These are phyloP conservation scores for Drosophila falleni DNA, from an alignment of 2,888 invertebrate genomes.

Conservation along the genomic window DNA sequence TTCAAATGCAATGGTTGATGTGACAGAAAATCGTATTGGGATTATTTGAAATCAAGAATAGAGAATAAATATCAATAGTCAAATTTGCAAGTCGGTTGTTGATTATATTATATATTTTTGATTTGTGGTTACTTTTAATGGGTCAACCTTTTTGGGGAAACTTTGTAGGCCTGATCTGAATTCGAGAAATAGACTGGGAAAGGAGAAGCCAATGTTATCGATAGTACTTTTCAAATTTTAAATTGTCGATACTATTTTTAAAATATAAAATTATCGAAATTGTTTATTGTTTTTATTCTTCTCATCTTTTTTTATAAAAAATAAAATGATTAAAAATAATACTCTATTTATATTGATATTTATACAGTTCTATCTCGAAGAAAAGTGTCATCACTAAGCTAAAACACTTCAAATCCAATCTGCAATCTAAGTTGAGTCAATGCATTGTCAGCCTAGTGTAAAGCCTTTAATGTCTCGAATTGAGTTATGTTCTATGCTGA, in stretches of 20 bases:
- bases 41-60: slow-evolving; percentile 15
- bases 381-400: slow-evolving; percentile 1
- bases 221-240: no score
- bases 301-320: no score
- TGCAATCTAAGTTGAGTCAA: slow-evolving; percentile 7
- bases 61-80: slow-evolving; percentile 37
- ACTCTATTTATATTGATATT: neutral
- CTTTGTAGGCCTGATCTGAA: neutral
- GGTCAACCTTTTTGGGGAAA: neutral
- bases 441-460: slow-evolving; percentile 14
- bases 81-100: slow-evolving; percentile 1
- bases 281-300: no score
- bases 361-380: neutral
- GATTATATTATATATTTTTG: neutral
- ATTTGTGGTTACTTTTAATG: slow-evolving; percentile 9
- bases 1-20: slow-evolving; percentile 7
- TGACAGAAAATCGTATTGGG: neutral
- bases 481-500: slow-evolving; percentile 28
- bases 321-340: no score
- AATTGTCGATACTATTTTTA: neutral
- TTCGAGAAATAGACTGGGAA: neutral
- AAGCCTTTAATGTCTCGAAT: slow-evolving; percentile 20
- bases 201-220: no score
- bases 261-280: neutral
- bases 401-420: neutral